Evolutionary conservation across 1,140 invertebrate genomes (phyloP), one percentile per base, ranked within the genome.

Genomic region (Drosophila pseudoobscura): DNA sequence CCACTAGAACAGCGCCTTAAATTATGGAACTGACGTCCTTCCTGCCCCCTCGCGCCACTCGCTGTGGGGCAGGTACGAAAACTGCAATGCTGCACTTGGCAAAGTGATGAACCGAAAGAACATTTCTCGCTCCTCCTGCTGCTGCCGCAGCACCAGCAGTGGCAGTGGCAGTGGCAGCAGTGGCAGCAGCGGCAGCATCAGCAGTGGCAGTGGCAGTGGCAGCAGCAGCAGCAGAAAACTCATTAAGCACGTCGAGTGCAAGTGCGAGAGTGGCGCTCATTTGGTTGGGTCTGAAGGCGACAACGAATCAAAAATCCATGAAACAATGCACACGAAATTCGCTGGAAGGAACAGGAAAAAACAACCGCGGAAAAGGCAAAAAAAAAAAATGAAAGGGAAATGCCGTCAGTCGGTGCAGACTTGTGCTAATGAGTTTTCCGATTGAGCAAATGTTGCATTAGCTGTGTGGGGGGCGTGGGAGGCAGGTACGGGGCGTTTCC

Each of bases 31-130:
- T 51, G 53, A 55, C 31, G 45, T 6, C 13, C 11, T 41, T 6
- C 13, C 20, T 35, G 6, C n/a, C 49, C 26, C 17, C 17, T 1
- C 0, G 17, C 17, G 0, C 11, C 29, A 15, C 20, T 22, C 17
- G 13, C 11, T 13, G 9, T 59, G 31, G 35, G 35, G 11, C 70
- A 83, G 63, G 69, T 83, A 75, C n/a, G 15, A 57, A 82, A 82
- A 74, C 75, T 83, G 79, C 80, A 83, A 61, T 72, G 82, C 74
- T 82, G 82, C 78, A 88, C 75, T 88, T 83, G 83, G 75, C 80
- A 73, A 83, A 79, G 83, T 88, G 83, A 88, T 88, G 83, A 88
- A 88, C 78, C 83, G 75, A 88, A 76, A 76, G 83, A 88, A 87
- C 85, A 79, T 88, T 73, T 76, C 77, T 39, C 51, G 45, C 50